phyloP scores from a whole-genome alignment of 2,113 vertebrate species.

The Neoarius graeffei region DNA sequence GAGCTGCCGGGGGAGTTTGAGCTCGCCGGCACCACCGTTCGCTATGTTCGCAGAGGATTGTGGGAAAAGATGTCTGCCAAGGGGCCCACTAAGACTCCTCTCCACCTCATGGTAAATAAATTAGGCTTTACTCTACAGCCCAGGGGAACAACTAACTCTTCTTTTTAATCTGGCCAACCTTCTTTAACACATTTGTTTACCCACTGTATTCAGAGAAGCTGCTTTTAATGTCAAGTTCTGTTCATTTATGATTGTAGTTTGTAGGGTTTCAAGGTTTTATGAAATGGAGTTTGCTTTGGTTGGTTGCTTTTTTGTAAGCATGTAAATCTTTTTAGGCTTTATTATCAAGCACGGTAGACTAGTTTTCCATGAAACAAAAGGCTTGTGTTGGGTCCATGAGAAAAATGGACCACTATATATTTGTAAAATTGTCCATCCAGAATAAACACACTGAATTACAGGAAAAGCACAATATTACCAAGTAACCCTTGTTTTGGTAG shows the following conservation, averaged over 20 bases:
- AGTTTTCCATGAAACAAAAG: not conserved
- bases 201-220: not conserved
- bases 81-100: constrained; percentile 92
- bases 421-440: constrained; percentile 26
- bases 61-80: constrained; percentile 99
- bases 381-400: not conserved
- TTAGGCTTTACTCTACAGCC: constrained; percentile 58
- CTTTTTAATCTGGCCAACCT: not conserved
- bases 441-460: constrained; percentile 26
- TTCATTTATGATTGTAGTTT: constrained; percentile 4
- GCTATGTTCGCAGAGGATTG: constrained; percentile 92
- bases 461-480: not conserved
- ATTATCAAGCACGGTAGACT: not conserved
- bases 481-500: constrained; percentile 27
- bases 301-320: constrained; percentile 11
- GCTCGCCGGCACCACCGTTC: constrained; percentile 94
- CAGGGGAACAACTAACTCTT: constrained; percentile 31
- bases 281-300: constrained; percentile 7
- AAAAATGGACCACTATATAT: constrained; percentile 23
- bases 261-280: not conserved
- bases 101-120: constrained; percentile 91
- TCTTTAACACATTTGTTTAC: constrained; percentile 26
- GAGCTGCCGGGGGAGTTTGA: constrained; percentile 97
- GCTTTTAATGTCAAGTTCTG: constrained; percentile 14
- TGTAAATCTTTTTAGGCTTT: not conserved